Conservation (phyloP, 2,888 invertebrate species). For the Ferdinandea cuprea region DNA sequence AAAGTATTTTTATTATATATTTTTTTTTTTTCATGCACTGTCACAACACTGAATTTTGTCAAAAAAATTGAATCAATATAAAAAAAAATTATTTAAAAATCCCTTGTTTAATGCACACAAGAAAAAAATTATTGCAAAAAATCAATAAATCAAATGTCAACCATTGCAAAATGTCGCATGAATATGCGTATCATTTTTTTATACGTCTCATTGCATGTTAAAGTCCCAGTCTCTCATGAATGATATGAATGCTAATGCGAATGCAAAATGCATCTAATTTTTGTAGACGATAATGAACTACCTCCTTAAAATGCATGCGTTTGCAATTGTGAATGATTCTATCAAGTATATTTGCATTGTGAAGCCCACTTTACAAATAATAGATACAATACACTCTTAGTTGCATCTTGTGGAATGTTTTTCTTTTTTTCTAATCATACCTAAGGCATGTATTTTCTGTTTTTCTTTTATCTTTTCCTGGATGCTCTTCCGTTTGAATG, state of each 20-base stretch:
- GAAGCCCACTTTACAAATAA: slow-evolving; percentile 33
- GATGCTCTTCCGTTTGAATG: slow-evolving; percentile 59
- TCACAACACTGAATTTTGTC: slow-evolving; percentile 67
- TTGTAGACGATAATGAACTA: slow-evolving; percentile 36
- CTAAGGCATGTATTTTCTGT: slow-evolving; percentile 32
- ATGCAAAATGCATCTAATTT: slow-evolving; percentile 39
- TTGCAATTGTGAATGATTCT: slow-evolving; percentile 36
- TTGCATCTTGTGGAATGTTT: slow-evolving; percentile 57
- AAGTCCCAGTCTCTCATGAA: slow-evolving; percentile 48
- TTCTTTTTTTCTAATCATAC: slow-evolving; percentile 14
- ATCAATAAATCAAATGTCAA: slow-evolving; percentile 46
- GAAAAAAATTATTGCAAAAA: slow-evolving; percentile 21
- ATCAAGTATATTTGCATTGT: slow-evolving; percentile 50
- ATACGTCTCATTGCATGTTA: slow-evolving; percentile 55
- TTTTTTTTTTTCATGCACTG: slow-evolving; percentile 53
- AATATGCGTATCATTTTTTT: slow-evolving; percentile 29
- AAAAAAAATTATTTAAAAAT: slow-evolving; percentile 31
- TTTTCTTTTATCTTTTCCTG: slow-evolving; percentile 10
- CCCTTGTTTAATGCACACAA: slow-evolving; percentile 35
- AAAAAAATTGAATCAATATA: not conserved
- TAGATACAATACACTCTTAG: slow-evolving; percentile 44
- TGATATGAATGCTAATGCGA: slow-evolving; percentile 55
- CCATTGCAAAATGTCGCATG: slow-evolving; percentile 50
- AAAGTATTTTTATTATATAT: slow-evolving; percentile 36
- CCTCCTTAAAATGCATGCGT: slow-evolving; percentile 45